phyloP scores from a whole-genome alignment of 2,888 invertebrate genomes.

The Melanargia galathea region DNA sequence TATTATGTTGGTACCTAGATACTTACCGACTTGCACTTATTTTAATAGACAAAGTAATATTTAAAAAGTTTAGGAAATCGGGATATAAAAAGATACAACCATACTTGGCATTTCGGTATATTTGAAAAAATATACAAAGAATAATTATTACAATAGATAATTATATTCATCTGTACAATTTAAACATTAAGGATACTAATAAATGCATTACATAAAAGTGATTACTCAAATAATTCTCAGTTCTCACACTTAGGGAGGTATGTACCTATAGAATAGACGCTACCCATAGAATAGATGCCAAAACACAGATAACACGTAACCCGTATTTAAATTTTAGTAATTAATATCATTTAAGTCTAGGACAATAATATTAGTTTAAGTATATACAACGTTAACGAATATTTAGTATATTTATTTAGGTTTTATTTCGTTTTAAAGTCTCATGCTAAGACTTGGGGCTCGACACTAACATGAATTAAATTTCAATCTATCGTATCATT shows the following conservation, averaged over 20 bases:
- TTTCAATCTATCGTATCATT: neutral
- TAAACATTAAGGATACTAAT: slow-evolving; percentile 66
- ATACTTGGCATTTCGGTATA: slow-evolving; percentile 67
- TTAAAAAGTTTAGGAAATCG: neutral
- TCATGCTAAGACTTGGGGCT: slow-evolving; percentile 27
- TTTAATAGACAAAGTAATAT: neutral
- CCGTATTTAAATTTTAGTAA: slow-evolving; percentile 49
- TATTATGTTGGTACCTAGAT: too few relatives aligned
- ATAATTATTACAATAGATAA: slow-evolving; percentile 61
- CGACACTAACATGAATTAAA: slow-evolving; percentile 14
- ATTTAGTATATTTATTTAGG: slow-evolving; percentile 30
- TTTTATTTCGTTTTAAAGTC: slow-evolving; percentile 29
- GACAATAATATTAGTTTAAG: slow-evolving; percentile 29
- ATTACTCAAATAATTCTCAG: slow-evolving; percentile 36
- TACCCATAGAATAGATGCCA: slow-evolving; percentile 40
- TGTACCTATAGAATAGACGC: slow-evolving; percentile 35
- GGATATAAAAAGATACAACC: slow-evolving; percentile 31
- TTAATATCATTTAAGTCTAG: slow-evolving; percentile 32
- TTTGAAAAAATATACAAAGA: slow-evolving; percentile 79
- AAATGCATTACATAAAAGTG: slow-evolving; percentile 66
- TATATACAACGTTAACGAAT: slow-evolving; percentile 36
- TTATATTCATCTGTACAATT: slow-evolving; percentile 74
- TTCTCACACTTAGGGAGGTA: slow-evolving; percentile 16
- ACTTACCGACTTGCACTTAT: too few relatives aligned
- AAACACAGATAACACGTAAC: slow-evolving; percentile 48